Evolutionary conservation across 2,113 vertebrate species (phyloP).

Genomic region (Oxyruncus cristatus): DNA sequence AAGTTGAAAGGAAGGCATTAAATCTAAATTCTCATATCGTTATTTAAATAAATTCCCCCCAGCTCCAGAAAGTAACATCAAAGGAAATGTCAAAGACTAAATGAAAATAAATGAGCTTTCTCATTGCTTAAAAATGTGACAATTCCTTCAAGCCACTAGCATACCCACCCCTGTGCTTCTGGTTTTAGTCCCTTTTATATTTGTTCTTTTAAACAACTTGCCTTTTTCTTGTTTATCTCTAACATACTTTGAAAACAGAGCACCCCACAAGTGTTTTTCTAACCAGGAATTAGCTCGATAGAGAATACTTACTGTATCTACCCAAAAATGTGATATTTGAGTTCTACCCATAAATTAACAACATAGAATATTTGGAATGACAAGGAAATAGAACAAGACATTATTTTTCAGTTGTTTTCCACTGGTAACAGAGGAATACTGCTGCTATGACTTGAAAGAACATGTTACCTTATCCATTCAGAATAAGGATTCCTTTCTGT

Average conservation of each 20-base stretch:
- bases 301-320: background rate
- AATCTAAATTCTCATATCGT: background rate
- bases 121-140: background rate
- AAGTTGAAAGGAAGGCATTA: background rate
- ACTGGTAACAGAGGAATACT: background rate
- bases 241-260: background rate
- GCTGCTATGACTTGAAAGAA: background rate
- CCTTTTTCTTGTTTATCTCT: background rate
- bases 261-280: background rate
- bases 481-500: background rate
- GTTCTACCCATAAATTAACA: background rate
- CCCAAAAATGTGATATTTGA: fast-evolving
- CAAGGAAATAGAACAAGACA: background rate
- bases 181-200: background rate
- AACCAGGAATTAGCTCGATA: background rate
- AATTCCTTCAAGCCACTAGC: background rate
- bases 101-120: background rate
- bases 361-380: background rate
- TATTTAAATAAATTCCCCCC: background rate
- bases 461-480: fast-evolving
- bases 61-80: background rate
- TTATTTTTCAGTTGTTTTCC: background rate
- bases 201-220: background rate
- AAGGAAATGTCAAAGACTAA: background rate
- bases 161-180: background rate